These are phyloP conservation scores for Pelagia noctiluca DNA, from an alignment of 30 jellyfish, hydroid and myxozoan genomes.

Conservation along the genomic window DNA sequence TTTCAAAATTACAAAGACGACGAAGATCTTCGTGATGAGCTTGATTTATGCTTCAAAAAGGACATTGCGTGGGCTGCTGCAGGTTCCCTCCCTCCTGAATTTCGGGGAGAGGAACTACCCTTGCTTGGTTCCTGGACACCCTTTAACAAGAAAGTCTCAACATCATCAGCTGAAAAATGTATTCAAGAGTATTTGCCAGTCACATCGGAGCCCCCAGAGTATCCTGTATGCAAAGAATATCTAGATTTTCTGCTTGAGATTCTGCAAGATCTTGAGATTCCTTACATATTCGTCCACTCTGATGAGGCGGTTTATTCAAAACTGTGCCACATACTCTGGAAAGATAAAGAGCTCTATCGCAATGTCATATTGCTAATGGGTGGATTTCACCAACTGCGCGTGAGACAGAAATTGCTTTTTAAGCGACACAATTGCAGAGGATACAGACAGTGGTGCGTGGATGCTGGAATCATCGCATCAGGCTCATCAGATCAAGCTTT, in stretches of 20 bases:
- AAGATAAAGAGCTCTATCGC: too few species aligned
- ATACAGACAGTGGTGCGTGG: conserved; percentile 61
- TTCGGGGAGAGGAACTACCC: conserved; percentile 24
- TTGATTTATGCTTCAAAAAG: conserved; percentile 24
- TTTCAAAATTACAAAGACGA: not conserved
- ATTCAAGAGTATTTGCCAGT: conserved; percentile 61
- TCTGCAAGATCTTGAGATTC: conserved; percentile 8
- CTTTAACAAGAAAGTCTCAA: conserved; percentile 4
- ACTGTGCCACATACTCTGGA: conserved; percentile 40
- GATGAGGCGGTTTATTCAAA: conserved; percentile 68
- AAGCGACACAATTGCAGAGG: conserved; percentile 57
- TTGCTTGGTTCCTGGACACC: conserved; percentile 65
- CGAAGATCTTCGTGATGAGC: not conserved
- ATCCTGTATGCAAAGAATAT: conserved; percentile 40
- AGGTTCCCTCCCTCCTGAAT: conserved; percentile 10
- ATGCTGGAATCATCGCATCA: conserved; percentile 32
- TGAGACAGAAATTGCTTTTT: conserved; percentile 33
- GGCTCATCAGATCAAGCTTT: too few species aligned
- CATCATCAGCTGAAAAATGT: not conserved
- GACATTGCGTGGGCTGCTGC: conserved; percentile 70
- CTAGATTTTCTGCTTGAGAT: conserved; percentile 36
- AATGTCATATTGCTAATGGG: conserved; percentile 46
- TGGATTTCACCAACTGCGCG: conserved; percentile 71
- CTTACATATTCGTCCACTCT: conserved; percentile 56
- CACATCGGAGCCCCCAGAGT: conserved; percentile 65